Evolutionary conservation across 2,113 vertebrate species (phyloP), one percentile per base, ranked within the genome.

Genomic region (Verasper variegatus): DNA sequence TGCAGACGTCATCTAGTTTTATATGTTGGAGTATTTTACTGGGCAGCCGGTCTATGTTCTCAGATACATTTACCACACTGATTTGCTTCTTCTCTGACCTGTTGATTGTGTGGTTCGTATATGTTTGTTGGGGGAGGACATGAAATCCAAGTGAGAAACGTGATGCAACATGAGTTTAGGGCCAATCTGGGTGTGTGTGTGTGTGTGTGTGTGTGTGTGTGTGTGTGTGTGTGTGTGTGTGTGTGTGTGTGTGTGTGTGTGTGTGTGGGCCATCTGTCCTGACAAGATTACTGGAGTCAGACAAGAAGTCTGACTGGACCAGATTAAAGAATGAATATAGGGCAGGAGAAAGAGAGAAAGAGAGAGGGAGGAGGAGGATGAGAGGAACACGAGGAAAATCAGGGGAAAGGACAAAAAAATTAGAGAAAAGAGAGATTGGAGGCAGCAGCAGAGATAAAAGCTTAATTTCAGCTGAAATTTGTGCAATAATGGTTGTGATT

Each of bases 321-420:
- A 91, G 93, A 94, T 94, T 95, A 94, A 87, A 91, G 87, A 80
- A 89, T 86, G 89, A 94, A 94, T 93, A 92, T 93, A 94, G 94
- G 91, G 82, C 91, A 94, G 76, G 86, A 91, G 84, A 74, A 86
- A 84, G 67, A 60, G 73, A 83, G 65, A 81, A 40, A 74, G 27
- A 45, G 55, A 78, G 55, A 8, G 31, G 31, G 55, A 57, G 5
- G 58, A 56, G 21, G 24, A 71, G 24, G 49, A 60, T 5, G 23
- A 62, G 51, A 17, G 61, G 64, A 58, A 20, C 63, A 52, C 37
- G 58, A 78, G 6, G 45, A 51, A 26, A 62, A 65, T 24, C 54
- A 55, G 45, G 4, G 3, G 13, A 15, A 26, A 49, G 26, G 35
- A 60, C 3, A 42, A 13, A 20, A 1, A 71, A 71, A 76, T 42